Evolutionary conservation across 2,797 vertebrate genomes (phyloP).

Genomic region (Threskiornis aethiopicus): DNA sequence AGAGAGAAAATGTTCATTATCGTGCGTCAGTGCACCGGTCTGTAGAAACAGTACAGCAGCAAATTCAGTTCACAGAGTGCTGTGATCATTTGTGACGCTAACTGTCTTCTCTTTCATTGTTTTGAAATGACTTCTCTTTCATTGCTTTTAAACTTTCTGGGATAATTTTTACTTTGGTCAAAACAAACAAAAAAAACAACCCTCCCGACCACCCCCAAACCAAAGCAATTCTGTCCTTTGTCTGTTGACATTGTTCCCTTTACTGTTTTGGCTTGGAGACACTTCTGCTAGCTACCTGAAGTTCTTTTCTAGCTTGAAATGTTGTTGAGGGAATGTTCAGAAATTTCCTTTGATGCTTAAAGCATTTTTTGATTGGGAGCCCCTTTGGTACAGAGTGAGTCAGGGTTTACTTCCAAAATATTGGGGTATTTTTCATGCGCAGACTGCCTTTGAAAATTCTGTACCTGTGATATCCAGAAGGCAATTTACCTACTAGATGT

Average conservation of each 20-base stretch:
- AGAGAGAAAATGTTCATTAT: neutral
- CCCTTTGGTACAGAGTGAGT: neutral
- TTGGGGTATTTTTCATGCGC: neutral
- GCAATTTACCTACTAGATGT: neutral
- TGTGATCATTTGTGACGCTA: neutral
- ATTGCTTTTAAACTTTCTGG: neutral
- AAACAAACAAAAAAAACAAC: neutral
- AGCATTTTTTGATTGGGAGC: neutral
- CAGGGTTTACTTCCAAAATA: neutral
- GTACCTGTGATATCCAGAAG: neutral
- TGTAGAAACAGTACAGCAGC: neutral
- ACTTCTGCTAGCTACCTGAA: neutral
- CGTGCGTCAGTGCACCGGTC: neutral
- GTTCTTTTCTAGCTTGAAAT: neutral
- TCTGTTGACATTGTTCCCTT: neutral
- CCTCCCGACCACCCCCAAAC: neutral
- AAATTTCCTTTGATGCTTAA: neutral
- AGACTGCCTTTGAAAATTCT: neutral
- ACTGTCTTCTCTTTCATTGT: neutral
- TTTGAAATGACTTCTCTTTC: neutral
- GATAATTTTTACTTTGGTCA: neutral
- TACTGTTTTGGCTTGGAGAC: neutral
- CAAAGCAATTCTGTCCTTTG: neutral
- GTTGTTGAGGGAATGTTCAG: neutral
- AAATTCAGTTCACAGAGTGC: neutral